Conservation (phyloP, 2,888 invertebrate species). For the Dryococelus australis region DNA sequence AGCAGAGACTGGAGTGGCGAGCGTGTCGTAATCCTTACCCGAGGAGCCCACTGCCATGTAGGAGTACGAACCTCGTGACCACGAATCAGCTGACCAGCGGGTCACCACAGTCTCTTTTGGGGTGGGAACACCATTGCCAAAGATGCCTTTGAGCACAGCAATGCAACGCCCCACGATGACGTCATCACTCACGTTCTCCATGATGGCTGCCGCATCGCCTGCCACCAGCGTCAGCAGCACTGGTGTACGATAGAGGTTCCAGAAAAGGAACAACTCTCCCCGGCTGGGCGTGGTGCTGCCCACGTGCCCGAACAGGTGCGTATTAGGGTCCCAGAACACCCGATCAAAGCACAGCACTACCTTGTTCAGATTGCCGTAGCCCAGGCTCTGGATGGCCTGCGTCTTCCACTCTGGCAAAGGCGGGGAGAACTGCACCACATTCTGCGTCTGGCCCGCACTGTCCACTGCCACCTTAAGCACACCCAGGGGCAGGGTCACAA, state of each 20-base stretch:
- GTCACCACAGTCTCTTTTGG: conserved; percentile 93
- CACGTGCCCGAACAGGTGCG: conserved; percentile 96
- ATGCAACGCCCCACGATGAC: conserved; percentile 96
- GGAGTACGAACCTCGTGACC: conserved; percentile 95
- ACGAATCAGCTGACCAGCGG: conserved; percentile 96
- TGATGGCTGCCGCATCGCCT: conserved; percentile 94
- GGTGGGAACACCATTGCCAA: conserved; percentile 87
- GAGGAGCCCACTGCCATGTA: conserved; percentile 96
- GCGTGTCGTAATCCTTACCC: conserved; percentile 94
- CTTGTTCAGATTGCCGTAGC: conserved; percentile 97
- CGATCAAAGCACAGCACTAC: conserved; percentile 94
- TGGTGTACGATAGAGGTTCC: conserved; percentile 94
- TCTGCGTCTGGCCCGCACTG: conserved; percentile 67
- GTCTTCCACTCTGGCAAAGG: conserved; percentile 96
- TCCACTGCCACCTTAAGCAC: conserved; percentile 85
- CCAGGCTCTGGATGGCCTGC: conserved; percentile 91
- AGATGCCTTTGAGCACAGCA: conserved; percentile 93
- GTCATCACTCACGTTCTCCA: conserved; percentile 97
- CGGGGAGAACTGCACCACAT: conserved; percentile 89
- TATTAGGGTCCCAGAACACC: conserved; percentile 97
- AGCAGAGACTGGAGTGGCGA: conserved; percentile 91
- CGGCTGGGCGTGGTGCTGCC: conserved; percentile 94
- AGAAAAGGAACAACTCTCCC: conserved; percentile 96
- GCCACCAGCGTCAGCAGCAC: conserved; percentile 94
- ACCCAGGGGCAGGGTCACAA: conserved; percentile 97